A percentile compares a stretch with the other conserved stretches of the same genome.
phyloP scores from a whole-genome alignment of 1,140 invertebrate species.

The Tribolium madens region DNA sequence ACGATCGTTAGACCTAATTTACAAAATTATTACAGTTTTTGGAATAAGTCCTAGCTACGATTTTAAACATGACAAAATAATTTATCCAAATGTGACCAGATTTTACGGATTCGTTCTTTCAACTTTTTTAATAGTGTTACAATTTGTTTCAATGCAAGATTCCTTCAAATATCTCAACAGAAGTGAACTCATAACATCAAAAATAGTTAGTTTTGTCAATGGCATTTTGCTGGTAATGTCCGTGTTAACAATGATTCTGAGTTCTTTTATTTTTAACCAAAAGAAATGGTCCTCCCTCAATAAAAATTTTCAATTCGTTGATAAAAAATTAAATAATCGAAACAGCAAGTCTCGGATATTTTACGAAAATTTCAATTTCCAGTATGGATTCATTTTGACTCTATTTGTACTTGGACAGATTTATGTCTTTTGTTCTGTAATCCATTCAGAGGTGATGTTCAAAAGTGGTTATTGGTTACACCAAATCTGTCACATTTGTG shows the following conservation, averaged over 20 bases:
- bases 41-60: conserved; percentile 2
- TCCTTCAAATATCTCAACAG: background rate
- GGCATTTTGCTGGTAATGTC: background rate
- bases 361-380: background rate
- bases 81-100: background rate
- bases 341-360: background rate
- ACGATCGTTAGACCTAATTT: background rate
- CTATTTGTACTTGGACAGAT: background rate
- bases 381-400: background rate
- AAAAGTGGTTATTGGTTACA: background rate
- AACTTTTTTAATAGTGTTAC: background rate
- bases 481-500: background rate
- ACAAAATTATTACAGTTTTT: background rate
- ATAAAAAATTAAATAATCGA: conserved; percentile 3
- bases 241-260: background rate
- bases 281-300: background rate
- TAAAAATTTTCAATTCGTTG: conserved; percentile 2
- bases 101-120: background rate
- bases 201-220: background rate
- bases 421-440: background rate
- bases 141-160: background rate
- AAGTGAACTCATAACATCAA: background rate
- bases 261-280: background rate
- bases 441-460: background rate
- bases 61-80: background rate